These are phyloP conservation scores for Pecten maximus DNA, from an alignment of 2,888 invertebrate genomes.

Conservation along the genomic window DNA sequence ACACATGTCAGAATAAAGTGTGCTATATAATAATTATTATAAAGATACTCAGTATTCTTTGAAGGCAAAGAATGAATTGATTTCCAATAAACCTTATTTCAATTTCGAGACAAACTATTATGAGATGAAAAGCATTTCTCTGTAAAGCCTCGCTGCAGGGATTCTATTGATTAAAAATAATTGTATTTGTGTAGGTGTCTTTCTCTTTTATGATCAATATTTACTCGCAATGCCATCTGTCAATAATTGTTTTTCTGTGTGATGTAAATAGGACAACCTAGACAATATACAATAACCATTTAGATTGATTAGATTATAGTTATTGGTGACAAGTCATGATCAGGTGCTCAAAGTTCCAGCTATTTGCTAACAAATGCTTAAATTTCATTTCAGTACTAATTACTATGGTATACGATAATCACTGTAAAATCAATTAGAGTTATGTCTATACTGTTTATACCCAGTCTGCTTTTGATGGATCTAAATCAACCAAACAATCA, in stretches of 20 bases:
- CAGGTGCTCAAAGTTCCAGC: not conserved
- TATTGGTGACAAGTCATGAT: not conserved
- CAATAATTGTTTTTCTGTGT: constrained; percentile 12
- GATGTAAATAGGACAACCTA: not conserved
- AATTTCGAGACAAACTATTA: not conserved
- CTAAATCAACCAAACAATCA: no score
- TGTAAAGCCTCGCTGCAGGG: not conserved
- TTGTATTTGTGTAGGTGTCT: not conserved
- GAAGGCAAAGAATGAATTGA: not conserved
- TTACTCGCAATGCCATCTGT: not conserved
- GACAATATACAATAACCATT: not conserved
- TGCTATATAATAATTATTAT: not conserved
- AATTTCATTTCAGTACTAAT: not conserved
- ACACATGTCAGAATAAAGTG: not conserved
- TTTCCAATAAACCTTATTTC: not conserved
- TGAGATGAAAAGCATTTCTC: not conserved
- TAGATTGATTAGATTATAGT: not conserved
- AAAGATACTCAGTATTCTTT: not conserved
- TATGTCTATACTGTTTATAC: not conserved
- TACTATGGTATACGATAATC: not conserved
- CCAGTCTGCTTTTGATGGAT: no score
- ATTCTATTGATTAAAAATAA: not conserved
- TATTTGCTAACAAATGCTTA: not conserved
- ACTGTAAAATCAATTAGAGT: not conserved
- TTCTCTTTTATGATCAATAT: not conserved